A percentile compares a stretch with the other conserved stretches of the same genome.
phyloP scores from a whole-genome alignment of 30 jellyfish, hydroid and myxozoan species.

The Phacellophora camtschatica region DNA sequence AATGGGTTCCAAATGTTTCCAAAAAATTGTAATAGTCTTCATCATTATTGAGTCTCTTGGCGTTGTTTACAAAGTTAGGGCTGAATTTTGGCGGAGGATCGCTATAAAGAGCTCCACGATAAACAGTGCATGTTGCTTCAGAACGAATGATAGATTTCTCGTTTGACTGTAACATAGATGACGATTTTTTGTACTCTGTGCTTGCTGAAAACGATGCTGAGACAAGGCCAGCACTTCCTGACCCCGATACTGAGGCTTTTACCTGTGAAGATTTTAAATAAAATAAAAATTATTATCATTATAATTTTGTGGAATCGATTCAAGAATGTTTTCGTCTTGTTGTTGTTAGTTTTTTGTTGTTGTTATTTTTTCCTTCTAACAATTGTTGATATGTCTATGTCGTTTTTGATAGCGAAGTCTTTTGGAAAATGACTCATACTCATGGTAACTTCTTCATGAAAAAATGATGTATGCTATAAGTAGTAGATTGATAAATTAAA shows the following conservation, averaged over 20 bases:
- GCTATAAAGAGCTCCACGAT: not conserved
- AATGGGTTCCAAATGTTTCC: conserved; percentile 31
- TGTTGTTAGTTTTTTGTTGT: too few species aligned
- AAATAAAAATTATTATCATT: too few species aligned
- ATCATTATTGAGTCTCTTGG: not conserved
- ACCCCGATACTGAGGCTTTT: conserved; percentile 20
- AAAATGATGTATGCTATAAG: too few species aligned
- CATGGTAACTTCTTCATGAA: too few species aligned
- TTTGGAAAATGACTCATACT: too few species aligned
- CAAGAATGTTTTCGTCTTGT: too few species aligned
- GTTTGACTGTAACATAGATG: not conserved
- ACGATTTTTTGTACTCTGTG: conserved; percentile 8
- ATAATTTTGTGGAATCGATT: too few species aligned
- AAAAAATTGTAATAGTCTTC: not conserved
- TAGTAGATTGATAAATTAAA: too few species aligned
- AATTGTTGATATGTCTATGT: too few species aligned
- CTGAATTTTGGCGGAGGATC: conserved; percentile 44
- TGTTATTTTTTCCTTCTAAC: too few species aligned
- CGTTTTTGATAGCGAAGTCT: too few species aligned
- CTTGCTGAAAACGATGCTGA: conserved; percentile 41
- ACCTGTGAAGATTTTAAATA: too few species aligned
- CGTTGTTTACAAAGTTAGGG: conserved; percentile 1
- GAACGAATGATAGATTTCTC: conserved; percentile 5
- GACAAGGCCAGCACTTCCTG: not conserved
- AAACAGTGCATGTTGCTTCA: conserved; percentile 39